Conservation (phyloP, 2,888 invertebrate species). For the Globia sparganii region DNA sequence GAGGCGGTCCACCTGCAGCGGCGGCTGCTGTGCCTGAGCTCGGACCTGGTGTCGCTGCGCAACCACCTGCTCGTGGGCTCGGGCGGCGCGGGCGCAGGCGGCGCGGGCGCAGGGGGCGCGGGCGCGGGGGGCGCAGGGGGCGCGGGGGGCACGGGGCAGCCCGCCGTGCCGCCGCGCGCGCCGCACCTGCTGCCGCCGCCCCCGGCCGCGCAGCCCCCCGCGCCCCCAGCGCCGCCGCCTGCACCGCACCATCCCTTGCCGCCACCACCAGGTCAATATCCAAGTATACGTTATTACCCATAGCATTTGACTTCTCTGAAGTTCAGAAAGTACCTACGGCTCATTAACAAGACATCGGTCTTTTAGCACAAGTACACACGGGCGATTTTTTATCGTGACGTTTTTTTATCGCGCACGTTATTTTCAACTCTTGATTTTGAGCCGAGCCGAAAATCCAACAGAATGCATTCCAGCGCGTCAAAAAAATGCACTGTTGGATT, state of each 20-base stretch:
- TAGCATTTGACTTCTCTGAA: not conserved
- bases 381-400: not conserved
- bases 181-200: conserved; percentile 78
- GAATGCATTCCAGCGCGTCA: not conserved
- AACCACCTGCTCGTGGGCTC: conserved; percentile 95
- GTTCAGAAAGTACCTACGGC: too few relatives aligned
- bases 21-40: conserved; percentile 96
- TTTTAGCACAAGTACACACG: not conserved
- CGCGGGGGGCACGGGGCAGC: conserved; percentile 64
- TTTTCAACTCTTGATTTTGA: not conserved
- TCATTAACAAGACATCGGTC: not conserved
- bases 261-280: conserved; percentile 74
- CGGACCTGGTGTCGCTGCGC: conserved; percentile 97
- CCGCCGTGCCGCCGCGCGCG: conserved; percentile 79
- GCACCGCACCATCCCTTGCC: conserved; percentile 63
- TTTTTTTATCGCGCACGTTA: not conserved
- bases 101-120: conserved; percentile 63
- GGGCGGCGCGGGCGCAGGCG: conserved; percentile 67
- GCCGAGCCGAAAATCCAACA: not conserved
- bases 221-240: conserved; percentile 72
- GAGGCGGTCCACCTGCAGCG: conserved; percentile 98
- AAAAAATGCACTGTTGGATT: not conserved
- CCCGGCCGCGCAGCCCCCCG: conserved; percentile 76
- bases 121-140: conserved; percentile 63
- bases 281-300: not conserved